phyloP scores from a whole-genome alignment of 2,888 invertebrate species.

The Aleiodes testaceus region DNA sequence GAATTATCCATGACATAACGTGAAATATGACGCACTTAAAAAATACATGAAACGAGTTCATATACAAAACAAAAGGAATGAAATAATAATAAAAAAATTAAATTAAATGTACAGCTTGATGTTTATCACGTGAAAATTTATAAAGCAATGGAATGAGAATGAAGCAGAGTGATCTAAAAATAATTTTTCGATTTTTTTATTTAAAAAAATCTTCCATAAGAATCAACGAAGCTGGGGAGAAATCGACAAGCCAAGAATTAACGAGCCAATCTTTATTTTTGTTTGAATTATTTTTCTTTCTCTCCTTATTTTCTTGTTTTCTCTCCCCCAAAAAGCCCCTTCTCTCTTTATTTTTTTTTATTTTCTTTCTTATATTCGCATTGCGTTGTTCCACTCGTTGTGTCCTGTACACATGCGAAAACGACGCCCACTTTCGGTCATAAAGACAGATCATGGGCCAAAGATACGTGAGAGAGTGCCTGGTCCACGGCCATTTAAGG shows the following conservation, averaged over 20 bases:
- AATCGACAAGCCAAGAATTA: slow-evolving; percentile 45
- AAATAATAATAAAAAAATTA: slow-evolving; percentile 10
- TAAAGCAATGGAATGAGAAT: slow-evolving; percentile 2
- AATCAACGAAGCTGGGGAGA: slow-evolving; percentile 32
- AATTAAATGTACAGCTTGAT: slow-evolving; percentile 7
- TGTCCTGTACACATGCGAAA: slow-evolving; percentile 40
- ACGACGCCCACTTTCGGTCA: slow-evolving; percentile 66
- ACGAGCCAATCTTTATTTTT: slow-evolving; percentile 40
- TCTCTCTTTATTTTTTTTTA: slow-evolving; percentile 18
- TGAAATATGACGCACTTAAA: slow-evolving; percentile 22
- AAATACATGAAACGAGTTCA: slow-evolving; percentile 14
- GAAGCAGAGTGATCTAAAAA: slow-evolving; percentile 3
- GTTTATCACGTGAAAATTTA: slow-evolving; percentile 13
- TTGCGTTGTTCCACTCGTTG: slow-evolving; percentile 42
- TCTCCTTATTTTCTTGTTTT: not conserved
- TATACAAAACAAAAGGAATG: too few species aligned
- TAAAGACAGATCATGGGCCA: slow-evolving; percentile 66
- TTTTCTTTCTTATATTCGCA: slow-evolving; percentile 35
- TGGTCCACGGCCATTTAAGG: slow-evolving; percentile 56
- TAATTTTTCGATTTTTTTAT: not conserved
- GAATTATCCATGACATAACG: slow-evolving; percentile 7
- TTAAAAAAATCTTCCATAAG: not conserved
- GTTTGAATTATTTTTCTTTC: slow-evolving; percentile 22
- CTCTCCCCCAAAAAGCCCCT: not conserved
- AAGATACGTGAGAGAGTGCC: slow-evolving; percentile 55